Evolutionary conservation across 37 sponge, comb jelly and placozoan genomes (phyloP), one percentile per base, ranked within the genome.

Genomic region (Cladorhizidae sp.): DNA sequence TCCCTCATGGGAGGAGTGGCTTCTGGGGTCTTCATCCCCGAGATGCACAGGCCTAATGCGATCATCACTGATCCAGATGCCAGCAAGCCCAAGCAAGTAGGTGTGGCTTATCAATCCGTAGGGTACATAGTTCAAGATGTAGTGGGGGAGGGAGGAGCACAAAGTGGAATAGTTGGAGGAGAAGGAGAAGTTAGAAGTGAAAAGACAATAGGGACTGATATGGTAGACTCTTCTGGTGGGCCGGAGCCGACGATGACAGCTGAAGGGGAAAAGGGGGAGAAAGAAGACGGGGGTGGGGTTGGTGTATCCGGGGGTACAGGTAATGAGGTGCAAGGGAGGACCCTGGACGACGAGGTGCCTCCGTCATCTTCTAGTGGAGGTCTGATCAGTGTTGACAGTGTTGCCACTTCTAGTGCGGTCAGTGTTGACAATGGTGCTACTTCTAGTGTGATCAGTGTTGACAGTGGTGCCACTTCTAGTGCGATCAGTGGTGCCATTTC

Each of bases 41-140:
- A 31, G 39, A 49, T 25, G 23, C 74, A 54, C 49, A 59, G 51
- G 22, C 78, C 78, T 14, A 77, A 77, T 64, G 78, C 78, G 0
- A 77, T 77, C 36, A 77, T 77, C 50, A 77, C 49, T 57, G 1
- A 64, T 41, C 78, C 78, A 17, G 42, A 50, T 65, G 5, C n/a
- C 5, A 18, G 61, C 61, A 59, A 59, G 12, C 28, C 61, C 17
- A 23, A 59, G 61, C 28, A 26, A 26, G 28, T 6, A 6, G 61
- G 28, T 23, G 5, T 6, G 28, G 61, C n/a, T 17, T 23, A 26
- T 59, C n/a, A 3, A 26, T 5, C 12, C 28, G 18, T 6, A 17
- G 28, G n/a, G n/a, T n/a, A n/a, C n/a, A n/a, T n/a, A n/a, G n/a
- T n/a, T n/a, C n/a, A n/a, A 28, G 58, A 7, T 75, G 75, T 42